These are phyloP conservation scores for Hartigia nigra DNA, from an alignment of 2,888 invertebrate genomes.

Conservation along the genomic window DNA sequence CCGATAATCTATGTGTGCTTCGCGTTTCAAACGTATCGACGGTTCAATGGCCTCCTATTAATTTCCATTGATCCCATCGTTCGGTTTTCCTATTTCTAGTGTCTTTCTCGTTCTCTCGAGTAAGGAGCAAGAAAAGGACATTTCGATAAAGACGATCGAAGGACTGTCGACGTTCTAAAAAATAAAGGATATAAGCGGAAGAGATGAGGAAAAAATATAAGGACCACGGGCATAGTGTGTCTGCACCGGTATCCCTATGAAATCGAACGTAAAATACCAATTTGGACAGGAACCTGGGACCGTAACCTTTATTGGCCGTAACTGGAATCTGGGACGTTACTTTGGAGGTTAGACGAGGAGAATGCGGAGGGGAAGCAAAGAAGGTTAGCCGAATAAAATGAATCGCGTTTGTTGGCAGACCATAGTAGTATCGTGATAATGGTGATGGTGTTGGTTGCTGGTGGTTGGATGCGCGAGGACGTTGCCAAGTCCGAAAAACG, in stretches of 20 bases:
- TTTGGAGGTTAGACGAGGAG: neutral
- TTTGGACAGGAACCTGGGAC: slow-evolving; percentile 22
- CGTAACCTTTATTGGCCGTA: slow-evolving; percentile 26
- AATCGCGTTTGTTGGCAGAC: slow-evolving; percentile 39
- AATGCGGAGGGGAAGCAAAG: neutral
- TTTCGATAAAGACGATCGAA: neutral
- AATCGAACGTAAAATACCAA: slow-evolving; percentile 21
- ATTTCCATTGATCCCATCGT: neutral
- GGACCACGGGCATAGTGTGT: neutral
- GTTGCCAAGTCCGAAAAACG: slow-evolving; percentile 40
- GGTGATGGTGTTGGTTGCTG: slow-evolving; percentile 30
- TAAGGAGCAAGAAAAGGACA: neutral
- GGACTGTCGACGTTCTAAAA: no score
- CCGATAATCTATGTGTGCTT: slow-evolving; percentile 36
- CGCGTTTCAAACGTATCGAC: neutral
- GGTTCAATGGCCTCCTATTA: neutral
- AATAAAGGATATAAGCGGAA: neutral
- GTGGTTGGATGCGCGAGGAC: slow-evolving; percentile 17
- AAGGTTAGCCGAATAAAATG: slow-evolving; percentile 38
- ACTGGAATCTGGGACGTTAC: slow-evolving; percentile 15
- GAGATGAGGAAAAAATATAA: neutral
- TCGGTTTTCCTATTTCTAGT: neutral
- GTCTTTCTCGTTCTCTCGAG: neutral
- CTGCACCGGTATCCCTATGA: neutral
- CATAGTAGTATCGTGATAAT: slow-evolving; percentile 33